phyloP scores from a whole-genome alignment of 2,797 vertebrate genomes.

The Eospalax fontanierii region DNA sequence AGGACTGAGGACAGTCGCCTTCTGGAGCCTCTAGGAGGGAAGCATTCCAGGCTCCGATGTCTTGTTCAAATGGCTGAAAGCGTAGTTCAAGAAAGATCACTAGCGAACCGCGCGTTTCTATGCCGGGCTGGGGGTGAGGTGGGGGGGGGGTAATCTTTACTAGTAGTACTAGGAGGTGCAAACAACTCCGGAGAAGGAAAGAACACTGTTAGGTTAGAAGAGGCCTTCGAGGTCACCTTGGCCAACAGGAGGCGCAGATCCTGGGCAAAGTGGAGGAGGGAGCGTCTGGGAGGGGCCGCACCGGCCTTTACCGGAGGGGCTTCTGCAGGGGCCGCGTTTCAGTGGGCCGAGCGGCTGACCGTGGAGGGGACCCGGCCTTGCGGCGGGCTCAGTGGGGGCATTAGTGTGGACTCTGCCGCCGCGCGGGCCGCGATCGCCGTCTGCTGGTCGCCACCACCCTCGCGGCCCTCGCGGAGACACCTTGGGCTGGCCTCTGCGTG shows the following conservation, averaged over 20 bases:
- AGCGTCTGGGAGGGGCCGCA: neutral
- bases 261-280: neutral
- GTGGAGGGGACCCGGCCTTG: neutral
- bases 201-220: neutral
- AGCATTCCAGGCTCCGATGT: neutral
- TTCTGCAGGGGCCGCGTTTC: too few species aligned
- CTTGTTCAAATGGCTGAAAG: neutral
- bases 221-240: neutral
- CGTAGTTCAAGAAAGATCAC: neutral
- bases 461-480: neutral
- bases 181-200: neutral
- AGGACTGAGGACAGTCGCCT: neutral
- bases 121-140: too few species aligned
- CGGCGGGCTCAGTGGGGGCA: neutral
- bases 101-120: neutral
- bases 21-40: neutral
- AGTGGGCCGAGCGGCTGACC: neutral
- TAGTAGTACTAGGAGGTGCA: neutral
- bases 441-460: constrained; percentile 91
- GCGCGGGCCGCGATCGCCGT: constrained; percentile 93
- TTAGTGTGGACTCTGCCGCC: constrained; percentile 14
- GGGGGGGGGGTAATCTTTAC: neutral
- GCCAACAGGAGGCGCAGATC: constrained; percentile 53
- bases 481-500: neutral
- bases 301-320: neutral